Evolutionary conservation across 37 sponge, comb jelly and placozoan genomes (phyloP).

Genomic region (Dysidea cf. avara): DNA sequence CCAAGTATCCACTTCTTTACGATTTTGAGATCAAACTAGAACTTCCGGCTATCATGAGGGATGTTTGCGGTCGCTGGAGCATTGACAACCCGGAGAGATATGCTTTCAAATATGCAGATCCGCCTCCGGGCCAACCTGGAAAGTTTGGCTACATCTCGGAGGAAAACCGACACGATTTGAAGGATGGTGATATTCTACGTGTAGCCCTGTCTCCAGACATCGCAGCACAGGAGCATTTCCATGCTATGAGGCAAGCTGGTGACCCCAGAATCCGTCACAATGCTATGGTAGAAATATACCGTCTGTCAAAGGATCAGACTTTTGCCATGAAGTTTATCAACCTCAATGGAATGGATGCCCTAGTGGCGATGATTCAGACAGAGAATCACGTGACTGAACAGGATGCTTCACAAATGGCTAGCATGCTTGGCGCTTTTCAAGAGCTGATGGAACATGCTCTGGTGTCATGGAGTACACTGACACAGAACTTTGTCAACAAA

Average conservation of each 20-base stretch:
- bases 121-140: conserved; percentile 19
- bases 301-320: conserved; percentile 46
- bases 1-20: conserved; percentile 70
- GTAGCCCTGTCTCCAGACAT: conserved; percentile 52
- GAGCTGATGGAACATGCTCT: conserved; percentile 88
- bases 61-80: conserved; percentile 71
- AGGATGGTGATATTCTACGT: conserved; percentile 74
- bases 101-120: conserved; percentile 71
- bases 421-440: conserved; percentile 60
- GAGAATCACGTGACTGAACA: conserved; percentile 14
- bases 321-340: conserved; percentile 72
- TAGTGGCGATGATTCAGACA: conserved; percentile 53
- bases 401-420: conserved; percentile 29
- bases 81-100: conserved; percentile 66
- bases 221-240: conserved; percentile 48
- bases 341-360: conserved; percentile 49
- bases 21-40: conserved; percentile 52
- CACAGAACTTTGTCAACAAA: conserved; percentile 77
- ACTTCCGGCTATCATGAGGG: conserved; percentile 48
- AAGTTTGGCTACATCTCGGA: conserved; percentile 81
- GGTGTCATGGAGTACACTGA: conserved; percentile 79
- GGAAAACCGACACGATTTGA: conserved; percentile 63
- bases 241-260: conserved; percentile 20
- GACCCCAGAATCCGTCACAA: conserved; percentile 8
- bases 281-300: conserved; percentile 31